Evolutionary conservation across 64 coral and sea anemone genomes (phyloP).

Genomic region (Actinia equina): DNA sequence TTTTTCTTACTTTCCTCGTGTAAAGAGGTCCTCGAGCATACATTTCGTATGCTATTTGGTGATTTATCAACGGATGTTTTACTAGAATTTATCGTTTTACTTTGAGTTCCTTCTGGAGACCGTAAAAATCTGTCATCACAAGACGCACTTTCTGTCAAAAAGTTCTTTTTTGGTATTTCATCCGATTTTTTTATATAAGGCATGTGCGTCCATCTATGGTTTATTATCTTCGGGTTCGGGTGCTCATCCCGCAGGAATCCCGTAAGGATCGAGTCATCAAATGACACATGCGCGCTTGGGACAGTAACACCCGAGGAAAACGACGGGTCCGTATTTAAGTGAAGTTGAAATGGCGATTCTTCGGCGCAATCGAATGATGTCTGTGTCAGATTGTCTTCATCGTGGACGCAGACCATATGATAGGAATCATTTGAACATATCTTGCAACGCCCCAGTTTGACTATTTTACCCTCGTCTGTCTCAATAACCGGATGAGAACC

Average conservation of each 20-base stretch:
- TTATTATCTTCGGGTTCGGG: constrained; percentile 1
- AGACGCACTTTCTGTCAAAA: background rate
- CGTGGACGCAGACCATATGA: constrained; percentile 2
- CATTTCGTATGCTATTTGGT: background rate
- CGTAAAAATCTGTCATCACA: constrained; percentile 7
- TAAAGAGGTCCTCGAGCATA: background rate
- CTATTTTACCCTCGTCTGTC: background rate
- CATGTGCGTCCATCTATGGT: background rate
- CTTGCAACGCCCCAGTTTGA: background rate
- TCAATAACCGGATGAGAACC: background rate
- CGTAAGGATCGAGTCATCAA: constrained; percentile 14
- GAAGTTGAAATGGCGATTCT: background rate
- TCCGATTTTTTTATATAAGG: background rate
- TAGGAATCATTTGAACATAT: constrained; percentile 10
- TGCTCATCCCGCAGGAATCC: constrained; percentile 4
- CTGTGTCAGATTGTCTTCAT: background rate
- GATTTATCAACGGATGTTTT: background rate
- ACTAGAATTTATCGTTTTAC: background rate
- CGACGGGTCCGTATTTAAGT: background rate
- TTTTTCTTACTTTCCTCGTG: background rate
- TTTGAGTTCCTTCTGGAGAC: background rate
- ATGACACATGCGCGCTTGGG: background rate
- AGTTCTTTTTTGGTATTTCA: background rate
- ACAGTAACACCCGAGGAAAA: background rate
- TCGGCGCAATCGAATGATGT: background rate